Evolutionary conservation across 2,888 invertebrate species (phyloP), one percentile per base, ranked within the genome.

Genomic region (Cotesia congregata): DNA sequence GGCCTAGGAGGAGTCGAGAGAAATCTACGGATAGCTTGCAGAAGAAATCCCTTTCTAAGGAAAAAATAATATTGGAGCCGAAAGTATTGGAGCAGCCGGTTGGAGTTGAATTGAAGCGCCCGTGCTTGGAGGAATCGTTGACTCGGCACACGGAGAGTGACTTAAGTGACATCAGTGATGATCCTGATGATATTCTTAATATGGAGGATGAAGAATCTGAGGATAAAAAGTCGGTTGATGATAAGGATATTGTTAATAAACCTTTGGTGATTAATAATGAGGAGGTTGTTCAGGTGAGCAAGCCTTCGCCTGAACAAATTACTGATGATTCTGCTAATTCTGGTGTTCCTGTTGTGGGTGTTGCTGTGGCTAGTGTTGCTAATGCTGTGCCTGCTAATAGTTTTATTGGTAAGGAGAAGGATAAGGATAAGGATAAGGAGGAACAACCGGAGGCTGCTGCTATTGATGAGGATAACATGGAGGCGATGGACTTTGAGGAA

Each of bases 91-190:
- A 88, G 40, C 85, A 30, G 12, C 68, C 83, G 0, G 87, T 88
- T 74, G 77, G 7, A 1, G 50, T 76, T 2, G 76, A 86, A 75
- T 79, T 85, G 0, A 88, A 88, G 75, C 84, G 87, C 65, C 75
- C 83, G 1, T 85, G 87, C 40, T 83, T 90, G 6, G 92, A 92
- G 1, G 85, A 90, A 60, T 91, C 84, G 38, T 86, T 79, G 91
- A 92, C 82, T 88, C 91, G 86, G 88, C 92, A 80, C 90, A 94
- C 85, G 91, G 93, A 83, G 92, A 94, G 89, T 85, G 94, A 95
- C 87, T 92, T 96, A 12, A 96, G 96, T 88, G 96, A 96, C 90
- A 96, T 96, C 79, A 96, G 96, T 86, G 96, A 96, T 84, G 96
- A 96, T 89, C 95, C 96, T 74, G 96, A 96, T 88, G 96, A 96